A percentile compares a stretch with the other conserved stretches of the same genome.
These are phyloP conservation scores for Aurelia sp. DNA, from an alignment of 30 jellyfish, hydroid and myxozoan species.

Conservation along the genomic window DNA sequence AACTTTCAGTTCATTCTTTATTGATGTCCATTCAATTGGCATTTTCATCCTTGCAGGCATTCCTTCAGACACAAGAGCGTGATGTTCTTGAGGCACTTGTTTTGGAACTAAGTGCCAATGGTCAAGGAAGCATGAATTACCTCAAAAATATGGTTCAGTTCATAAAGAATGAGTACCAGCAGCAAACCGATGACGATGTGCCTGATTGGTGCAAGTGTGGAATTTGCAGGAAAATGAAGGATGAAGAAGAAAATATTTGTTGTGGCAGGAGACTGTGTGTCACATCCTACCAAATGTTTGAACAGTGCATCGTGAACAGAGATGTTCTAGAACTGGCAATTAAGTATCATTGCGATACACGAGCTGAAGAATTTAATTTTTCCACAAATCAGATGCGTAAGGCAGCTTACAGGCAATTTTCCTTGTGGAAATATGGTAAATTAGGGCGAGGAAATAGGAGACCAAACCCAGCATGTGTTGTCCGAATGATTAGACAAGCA, in stretches of 20 bases:
- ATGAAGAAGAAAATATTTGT: not conserved
- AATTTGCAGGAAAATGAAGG: constrained; percentile 7
- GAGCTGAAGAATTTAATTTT: constrained; percentile 38
- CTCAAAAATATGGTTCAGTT: not conserved
- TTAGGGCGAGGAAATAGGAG: constrained; percentile 30
- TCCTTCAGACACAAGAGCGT: too few species aligned
- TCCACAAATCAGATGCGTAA: constrained; percentile 7
- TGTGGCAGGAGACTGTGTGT: constrained; percentile 2
- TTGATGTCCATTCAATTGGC: too few species aligned
- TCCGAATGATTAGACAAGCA: constrained; percentile 38
- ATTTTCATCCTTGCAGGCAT: too few species aligned
- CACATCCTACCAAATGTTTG: constrained; percentile 8
- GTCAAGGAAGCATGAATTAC: not conserved
- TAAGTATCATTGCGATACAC: constrained; percentile 8
- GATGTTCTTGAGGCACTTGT: too few species aligned
- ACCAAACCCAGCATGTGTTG: constrained; percentile 48
- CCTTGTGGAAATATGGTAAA: constrained; percentile 57
- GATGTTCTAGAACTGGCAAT: constrained; percentile 17
- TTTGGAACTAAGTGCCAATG: too few species aligned
- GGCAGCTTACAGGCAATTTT: constrained; percentile 50
- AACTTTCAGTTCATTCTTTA: too few species aligned
- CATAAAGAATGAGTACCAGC: constrained; percentile 27
- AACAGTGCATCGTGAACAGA: not conserved
- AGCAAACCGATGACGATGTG: not conserved
- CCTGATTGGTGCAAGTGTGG: constrained; percentile 20